Conservation (phyloP, 2,113 vertebrate genomes). For the Zeus faber region DNA sequence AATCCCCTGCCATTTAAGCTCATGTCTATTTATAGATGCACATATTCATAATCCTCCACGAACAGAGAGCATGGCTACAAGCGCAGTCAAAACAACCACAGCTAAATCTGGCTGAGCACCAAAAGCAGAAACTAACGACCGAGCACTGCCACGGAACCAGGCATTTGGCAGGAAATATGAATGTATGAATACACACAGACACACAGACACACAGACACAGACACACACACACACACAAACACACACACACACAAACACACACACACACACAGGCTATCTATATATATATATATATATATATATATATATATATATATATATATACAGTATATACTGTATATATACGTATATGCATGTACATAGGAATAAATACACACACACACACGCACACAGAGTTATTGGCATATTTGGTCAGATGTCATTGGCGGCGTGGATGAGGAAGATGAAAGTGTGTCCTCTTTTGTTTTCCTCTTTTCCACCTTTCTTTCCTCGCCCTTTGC, state of each 20-base stretch:
- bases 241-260: neutral
- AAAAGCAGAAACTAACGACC: conserved; percentile 7
- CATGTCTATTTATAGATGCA: conserved; percentile 38
- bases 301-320: neutral
- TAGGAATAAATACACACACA: neutral
- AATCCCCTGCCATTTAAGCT: conserved; percentile 11
- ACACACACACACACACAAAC: neutral
- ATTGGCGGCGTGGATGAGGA: neutral
- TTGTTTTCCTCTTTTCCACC: neutral
- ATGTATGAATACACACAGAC: no score
- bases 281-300: neutral
- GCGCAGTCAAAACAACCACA: conserved; percentile 19
- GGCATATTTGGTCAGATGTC: neutral
- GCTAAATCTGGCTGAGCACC: conserved; percentile 19
- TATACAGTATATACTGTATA: neutral
- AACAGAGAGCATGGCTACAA: conserved; percentile 15
- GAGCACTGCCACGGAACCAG: conserved; percentile 7
- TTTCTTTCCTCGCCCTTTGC: neutral
- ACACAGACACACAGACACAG: no score
- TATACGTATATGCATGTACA: neutral
- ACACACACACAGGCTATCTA: neutral
- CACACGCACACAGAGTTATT: conserved; percentile 1
- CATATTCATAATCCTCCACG: conserved; percentile 41
- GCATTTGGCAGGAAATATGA: no score
- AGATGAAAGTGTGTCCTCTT: neutral